Conservation (phyloP, 2,888 invertebrate genomes). For the Gymnoscelis rufifasciata region DNA sequence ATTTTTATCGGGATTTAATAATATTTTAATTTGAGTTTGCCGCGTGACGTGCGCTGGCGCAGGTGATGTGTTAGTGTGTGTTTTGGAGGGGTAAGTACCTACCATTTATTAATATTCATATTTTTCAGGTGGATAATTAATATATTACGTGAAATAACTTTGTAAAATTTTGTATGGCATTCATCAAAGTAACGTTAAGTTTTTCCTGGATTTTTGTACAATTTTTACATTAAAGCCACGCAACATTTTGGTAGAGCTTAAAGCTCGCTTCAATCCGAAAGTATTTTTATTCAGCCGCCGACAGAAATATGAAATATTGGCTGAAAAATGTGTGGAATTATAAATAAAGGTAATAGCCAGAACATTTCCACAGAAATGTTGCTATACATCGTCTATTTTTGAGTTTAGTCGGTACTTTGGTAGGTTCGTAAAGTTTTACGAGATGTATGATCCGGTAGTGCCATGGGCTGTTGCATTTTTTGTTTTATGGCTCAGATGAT, state of each 20-base stretch:
- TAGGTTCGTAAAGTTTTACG: slow-evolving; percentile 58
- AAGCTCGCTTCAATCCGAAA: slow-evolving; percentile 8
- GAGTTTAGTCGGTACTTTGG: slow-evolving; percentile 48
- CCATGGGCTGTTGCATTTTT: slow-evolving; percentile 18
- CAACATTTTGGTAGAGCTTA: background rate
- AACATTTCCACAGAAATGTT: slow-evolving; percentile 32
- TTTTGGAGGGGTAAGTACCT: slow-evolving; percentile 35
- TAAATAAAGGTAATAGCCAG: slow-evolving; percentile 29
- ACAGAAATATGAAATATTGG: slow-evolving; percentile 30
- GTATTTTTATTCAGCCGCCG: slow-evolving; percentile 26
- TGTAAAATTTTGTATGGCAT: too few relatives aligned
- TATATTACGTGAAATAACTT: too few relatives aligned
- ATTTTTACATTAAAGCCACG: slow-evolving; percentile 2
- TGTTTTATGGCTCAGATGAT: slow-evolving; percentile 20
- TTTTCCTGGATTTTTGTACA: background rate
- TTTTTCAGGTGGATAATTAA: background rate
- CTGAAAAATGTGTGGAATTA: slow-evolving; percentile 24
- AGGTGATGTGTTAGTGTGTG: slow-evolving; percentile 33
- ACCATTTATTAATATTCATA: slow-evolving; percentile 7
- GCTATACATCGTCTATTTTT: slow-evolving; percentile 47
- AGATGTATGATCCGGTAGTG: slow-evolving; percentile 43
- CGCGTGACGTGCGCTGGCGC: slow-evolving; percentile 57
- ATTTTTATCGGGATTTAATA: slow-evolving; percentile 71
- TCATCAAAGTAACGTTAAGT: too few relatives aligned
- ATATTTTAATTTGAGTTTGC: slow-evolving; percentile 59